Evolutionary conservation across 2,797 vertebrate species (phyloP), one percentile per base, ranked within the genome.

Genomic region (Crocidura indochinensis): DNA sequence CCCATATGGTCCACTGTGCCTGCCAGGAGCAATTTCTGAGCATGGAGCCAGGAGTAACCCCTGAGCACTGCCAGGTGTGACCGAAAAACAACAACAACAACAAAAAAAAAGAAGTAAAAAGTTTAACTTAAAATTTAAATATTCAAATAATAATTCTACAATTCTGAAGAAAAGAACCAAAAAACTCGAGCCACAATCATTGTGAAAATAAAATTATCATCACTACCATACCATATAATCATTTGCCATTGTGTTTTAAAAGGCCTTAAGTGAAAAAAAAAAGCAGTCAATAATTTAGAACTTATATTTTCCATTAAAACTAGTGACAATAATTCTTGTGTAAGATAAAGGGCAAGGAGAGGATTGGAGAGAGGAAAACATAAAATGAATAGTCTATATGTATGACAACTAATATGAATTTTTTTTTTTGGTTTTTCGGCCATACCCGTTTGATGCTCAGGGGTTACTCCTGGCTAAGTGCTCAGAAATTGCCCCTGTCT

Each of bases 101-200:
- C n/a, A n/a, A n/a, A n/a, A n/a, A n/a, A n/a, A n/a, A 47, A 56
- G 22, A 77, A 84, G 10, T 69, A 47, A 91, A 87, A 90, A n/a
- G 78, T 62, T 75, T 65, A 79, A 91, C 14, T 86, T 85, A 56
- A 91, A 44, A 75, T 78, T 84, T 44, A 3, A 84, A 87, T 10
- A 4, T 84, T 60, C 38, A 2, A 38, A 38, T 38, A 38, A 38
- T 38, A 38, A 87, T 56, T 84, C 68, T 87, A 46, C 8, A 27
- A 81, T 65, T 77, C 29, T 88, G 65, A 69, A 79, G 38, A 74
- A 91, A 93, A 72, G 53, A 2, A 56, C 19, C 11, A 56, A 11
- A 56, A 56, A 56, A 19, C 3, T 11, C 3, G 53, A 56, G 6
- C 38, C 38, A 56, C 11, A 56, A 56, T 11, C 53, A 65, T 8